Percentiles rank a stretch among this genome's conserved stretches.
These are phyloP conservation scores for Stichopus chloronotus DNA, from an alignment of 35 echinoderm and acorn worm species.

Conservation along the genomic window DNA sequence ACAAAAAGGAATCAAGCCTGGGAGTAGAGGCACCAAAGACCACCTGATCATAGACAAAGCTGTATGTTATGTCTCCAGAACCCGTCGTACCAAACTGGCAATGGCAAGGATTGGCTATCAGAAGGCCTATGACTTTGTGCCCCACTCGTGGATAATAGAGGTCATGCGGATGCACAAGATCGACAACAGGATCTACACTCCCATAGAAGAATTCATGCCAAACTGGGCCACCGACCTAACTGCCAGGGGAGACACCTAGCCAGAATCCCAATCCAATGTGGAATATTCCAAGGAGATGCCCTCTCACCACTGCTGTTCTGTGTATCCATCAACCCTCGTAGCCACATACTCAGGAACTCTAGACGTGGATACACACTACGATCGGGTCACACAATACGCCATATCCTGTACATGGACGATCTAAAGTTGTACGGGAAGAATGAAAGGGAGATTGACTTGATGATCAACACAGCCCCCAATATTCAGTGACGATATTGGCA, in stretches of 20 bases:
- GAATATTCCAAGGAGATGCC: slow-evolving; percentile 47
- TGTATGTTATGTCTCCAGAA: slow-evolving; percentile 3
- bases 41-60: neutral
- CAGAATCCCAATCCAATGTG: neutral
- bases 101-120: neutral
- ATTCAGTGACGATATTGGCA: too few species aligned
- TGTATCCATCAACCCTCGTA: neutral
- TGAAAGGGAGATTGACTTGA: too few species aligned
- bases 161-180: slow-evolving; percentile 5
- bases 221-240: slow-evolving; percentile 22
- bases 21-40: too few species aligned
- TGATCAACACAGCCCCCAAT: slow-evolving; percentile 10
- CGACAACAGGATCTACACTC: slow-evolving; percentile 5
- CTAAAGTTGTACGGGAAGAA: too few species aligned
- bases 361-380: too few species aligned
- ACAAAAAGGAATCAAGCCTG: too few species aligned
- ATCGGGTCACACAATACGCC: slow-evolving; percentile 41
- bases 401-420: too few species aligned
- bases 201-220: neutral
- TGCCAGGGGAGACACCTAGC: neutral
- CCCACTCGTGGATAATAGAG: slow-evolving; percentile 6
- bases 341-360: slow-evolving; percentile 12
- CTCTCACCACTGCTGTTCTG: slow-evolving; percentile 29
- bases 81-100: slow-evolving; percentile 4
- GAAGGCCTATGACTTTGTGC: slow-evolving; percentile 26